Percentiles rank a stretch among this genome's conserved stretches.
Evolutionary conservation across 1,140 invertebrate species (phyloP).

Genomic region (Zaprionus gabonicus): DNA sequence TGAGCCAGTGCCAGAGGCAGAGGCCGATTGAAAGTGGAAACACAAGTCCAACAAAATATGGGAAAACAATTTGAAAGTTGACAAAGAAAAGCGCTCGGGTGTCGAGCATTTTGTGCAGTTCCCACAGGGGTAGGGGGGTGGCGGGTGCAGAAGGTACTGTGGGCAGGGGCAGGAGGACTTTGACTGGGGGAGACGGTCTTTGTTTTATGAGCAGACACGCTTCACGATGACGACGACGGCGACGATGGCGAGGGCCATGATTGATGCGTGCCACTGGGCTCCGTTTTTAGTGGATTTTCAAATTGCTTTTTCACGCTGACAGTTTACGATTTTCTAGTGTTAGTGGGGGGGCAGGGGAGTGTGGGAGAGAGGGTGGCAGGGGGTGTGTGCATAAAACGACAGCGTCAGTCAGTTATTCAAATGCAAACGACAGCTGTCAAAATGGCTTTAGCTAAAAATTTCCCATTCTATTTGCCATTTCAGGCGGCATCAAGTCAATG

Average conservation of each 20-base stretch:
- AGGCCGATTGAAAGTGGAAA: constrained; percentile 2
- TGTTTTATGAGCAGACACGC: constrained; percentile 70
- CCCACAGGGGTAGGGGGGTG: no score
- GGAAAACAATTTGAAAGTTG: constrained; percentile 74
- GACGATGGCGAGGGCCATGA: constrained; percentile 48
- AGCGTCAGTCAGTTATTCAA: constrained; percentile 77
- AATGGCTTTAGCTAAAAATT: constrained; percentile 73
- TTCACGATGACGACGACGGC: constrained; percentile 23
- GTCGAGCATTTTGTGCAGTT: constrained; percentile 6
- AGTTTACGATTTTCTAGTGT: constrained; percentile 60
- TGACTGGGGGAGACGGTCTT: constrained; percentile 26
- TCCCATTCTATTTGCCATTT: constrained; percentile 41
- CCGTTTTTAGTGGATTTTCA: constrained; percentile 74
- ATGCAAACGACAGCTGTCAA: constrained; percentile 82
- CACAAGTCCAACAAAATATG: constrained; percentile 55
- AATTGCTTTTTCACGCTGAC: constrained; percentile 80
- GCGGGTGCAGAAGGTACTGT: background rate
- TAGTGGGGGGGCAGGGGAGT: background rate
- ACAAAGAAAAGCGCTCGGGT: constrained; percentile 60
- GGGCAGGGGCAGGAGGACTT: background rate
- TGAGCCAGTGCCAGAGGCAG: background rate
- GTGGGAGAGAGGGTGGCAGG: no score
- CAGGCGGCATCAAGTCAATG: constrained; percentile 50
- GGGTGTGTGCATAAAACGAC: constrained; percentile 29
- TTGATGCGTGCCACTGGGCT: constrained; percentile 59